A percentile compares a stretch with the other conserved stretches of the same genome.
Conservation (phyloP, 2,113 vertebrate genomes). For the Carassius auratus region DNA sequence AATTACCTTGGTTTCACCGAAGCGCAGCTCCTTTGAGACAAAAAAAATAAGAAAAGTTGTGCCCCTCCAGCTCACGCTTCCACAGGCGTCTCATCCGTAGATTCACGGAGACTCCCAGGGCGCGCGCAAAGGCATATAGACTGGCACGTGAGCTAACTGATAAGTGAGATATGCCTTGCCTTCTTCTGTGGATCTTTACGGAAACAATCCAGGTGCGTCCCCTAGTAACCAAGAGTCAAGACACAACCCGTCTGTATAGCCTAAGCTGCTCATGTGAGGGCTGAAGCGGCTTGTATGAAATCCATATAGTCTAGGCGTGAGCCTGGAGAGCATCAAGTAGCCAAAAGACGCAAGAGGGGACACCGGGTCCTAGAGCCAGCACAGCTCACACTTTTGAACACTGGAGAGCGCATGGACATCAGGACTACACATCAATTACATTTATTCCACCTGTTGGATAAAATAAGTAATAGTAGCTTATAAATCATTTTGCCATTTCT, state of each 20-base stretch:
- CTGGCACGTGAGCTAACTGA: background rate
- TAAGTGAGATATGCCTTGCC: background rate
- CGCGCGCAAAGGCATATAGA: conserved; percentile 19
- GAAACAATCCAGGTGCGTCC: background rate
- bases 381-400: background rate
- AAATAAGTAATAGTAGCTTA: background rate
- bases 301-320: conserved; percentile 6
- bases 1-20: conserved; percentile 18
- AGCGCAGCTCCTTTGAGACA: background rate
- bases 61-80: background rate
- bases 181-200: background rate
- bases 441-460: background rate
- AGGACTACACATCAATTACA: background rate
- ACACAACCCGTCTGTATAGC: background rate
- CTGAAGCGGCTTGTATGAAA: conserved; percentile 1
- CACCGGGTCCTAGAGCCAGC: conserved; percentile 55
- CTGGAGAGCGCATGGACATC: background rate
- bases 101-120: background rate
- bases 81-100: conserved; percentile 10
- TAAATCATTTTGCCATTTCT: background rate
- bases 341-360: conserved; percentile 35
- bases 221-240: background rate
- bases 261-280: conserved; percentile 3
- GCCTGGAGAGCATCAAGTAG: conserved; percentile 11
- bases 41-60: conserved; percentile 23